Conservation (phyloP, 2,888 invertebrate genomes). For the Strigamia transsilvanica region DNA sequence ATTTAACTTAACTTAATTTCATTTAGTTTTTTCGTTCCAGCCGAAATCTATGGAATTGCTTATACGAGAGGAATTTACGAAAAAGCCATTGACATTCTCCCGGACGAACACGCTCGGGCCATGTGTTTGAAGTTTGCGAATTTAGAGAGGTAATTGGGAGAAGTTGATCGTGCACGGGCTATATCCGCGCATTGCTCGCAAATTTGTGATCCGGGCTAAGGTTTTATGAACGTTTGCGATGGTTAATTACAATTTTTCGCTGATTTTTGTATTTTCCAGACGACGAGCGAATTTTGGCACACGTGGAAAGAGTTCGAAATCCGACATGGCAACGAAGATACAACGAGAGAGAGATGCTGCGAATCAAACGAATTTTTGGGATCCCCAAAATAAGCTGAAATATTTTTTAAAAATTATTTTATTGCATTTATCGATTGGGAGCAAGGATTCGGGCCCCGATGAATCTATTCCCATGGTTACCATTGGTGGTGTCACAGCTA, state of each 20-base stretch:
- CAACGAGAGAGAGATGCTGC: constrained; percentile 97
- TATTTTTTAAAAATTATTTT: too few species aligned
- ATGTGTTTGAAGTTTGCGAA: constrained; percentile 98
- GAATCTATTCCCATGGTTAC: too few species aligned
- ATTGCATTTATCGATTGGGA: too few species aligned
- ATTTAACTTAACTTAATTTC: background rate
- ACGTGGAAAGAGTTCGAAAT: constrained; percentile 99
- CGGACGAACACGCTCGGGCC: constrained; percentile 88
- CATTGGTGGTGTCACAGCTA: too few species aligned
- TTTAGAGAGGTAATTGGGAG: constrained; percentile 96
- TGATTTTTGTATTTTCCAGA: constrained; percentile 62
- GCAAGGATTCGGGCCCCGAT: too few species aligned
- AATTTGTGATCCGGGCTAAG: constrained; percentile 95
- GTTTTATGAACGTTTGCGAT: background rate
- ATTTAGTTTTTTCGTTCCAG: constrained; percentile 65
- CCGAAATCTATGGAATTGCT: constrained; percentile 96
- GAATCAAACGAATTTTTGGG: constrained; percentile 98
- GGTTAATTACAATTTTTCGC: too few species aligned
- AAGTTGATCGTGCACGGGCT: constrained; percentile 96
- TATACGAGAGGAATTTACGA: constrained; percentile 97
- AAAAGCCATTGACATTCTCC: constrained; percentile 92
- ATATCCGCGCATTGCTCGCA: constrained; percentile 98
- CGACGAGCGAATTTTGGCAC: constrained; percentile 93
- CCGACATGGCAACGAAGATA: constrained; percentile 98
- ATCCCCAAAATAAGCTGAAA: too few species aligned